These are phyloP conservation scores for Caenorhabditis drosophilae DNA, from an alignment of 2,888 invertebrate genomes.

Conservation along the genomic window DNA sequence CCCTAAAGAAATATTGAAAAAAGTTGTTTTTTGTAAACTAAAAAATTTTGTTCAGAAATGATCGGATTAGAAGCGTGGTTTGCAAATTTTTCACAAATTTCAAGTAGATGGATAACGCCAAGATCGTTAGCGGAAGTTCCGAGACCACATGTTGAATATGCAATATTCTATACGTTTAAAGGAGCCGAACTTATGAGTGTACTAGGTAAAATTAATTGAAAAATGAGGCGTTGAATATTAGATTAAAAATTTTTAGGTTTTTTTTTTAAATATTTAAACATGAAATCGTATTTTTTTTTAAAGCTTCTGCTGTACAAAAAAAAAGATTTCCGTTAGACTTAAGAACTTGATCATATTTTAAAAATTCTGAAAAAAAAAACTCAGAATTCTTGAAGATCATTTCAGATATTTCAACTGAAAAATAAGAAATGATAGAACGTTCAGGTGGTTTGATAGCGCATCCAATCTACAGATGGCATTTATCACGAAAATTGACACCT, in stretches of 20 bases:
- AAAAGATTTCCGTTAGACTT: too few relatives aligned
- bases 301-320: too few relatives aligned
- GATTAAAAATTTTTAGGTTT: neutral
- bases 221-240: neutral
- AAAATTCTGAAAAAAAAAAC: neutral
- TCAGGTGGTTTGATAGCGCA: constrained; percentile 61
- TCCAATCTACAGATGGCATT: constrained; percentile 60
- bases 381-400: neutral
- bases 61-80: constrained; percentile 63
- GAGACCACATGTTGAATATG: constrained; percentile 54
- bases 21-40: neutral
- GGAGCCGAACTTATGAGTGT: constrained; percentile 56
- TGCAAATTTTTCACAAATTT: constrained; percentile 56
- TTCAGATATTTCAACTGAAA: too few relatives aligned
- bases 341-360: neutral
- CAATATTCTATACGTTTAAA: constrained; percentile 59
- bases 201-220: constrained; percentile 41
- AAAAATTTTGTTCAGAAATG: constrained; percentile 14
- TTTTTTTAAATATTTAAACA: neutral
- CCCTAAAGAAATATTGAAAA: neutral
- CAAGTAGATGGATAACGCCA: constrained; percentile 36
- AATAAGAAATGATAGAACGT: too few relatives aligned
- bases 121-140: constrained; percentile 57
- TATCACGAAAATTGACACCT: constrained; percentile 47
- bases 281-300: neutral